Base-by-base conservation (phyloP, 2,888 invertebrate species). In the Neocrepidodera transversa region DNA sequence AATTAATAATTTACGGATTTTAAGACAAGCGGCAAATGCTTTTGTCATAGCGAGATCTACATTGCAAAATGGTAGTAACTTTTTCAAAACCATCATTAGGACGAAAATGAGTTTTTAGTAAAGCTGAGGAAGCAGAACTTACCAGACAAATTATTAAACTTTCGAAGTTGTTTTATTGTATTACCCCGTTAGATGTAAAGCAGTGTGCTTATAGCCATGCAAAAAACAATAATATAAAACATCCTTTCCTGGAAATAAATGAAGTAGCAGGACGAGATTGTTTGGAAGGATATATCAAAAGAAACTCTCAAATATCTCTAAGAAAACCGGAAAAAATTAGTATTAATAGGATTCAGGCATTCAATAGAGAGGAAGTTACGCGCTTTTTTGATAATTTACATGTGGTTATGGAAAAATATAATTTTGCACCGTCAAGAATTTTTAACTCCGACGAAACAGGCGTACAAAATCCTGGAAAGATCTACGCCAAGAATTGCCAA, bases 301-400 rank as follows among this genome's bases (percentile, higher is more conserved):
- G 48, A 16, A 1, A 55, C 14, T 14, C 42, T 7, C 7, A 40
- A 8, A 18, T 58, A 1, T 30, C 28, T 30, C 42, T 57, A 14
- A 49, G 57, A 1, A 58, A 59, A 43, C 59, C 59, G 13, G 62
- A 62, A 47, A 17, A 52, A 17, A 57, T 60, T 2, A 60, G 63
- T 17, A 14, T 60, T 8, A 59, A 32, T 17, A 20, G 56, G 40
- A 36, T 52, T 11, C 16, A 38, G n/a, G 59, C 60, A 11, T 60
- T 63, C 13, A 63, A 57, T 35, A 45, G 14, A 14, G 43, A 30
- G 23, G 51, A 50, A 49, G 47, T 50, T 14, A 20, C 35, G 8
- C 8, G 30, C 10, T 30, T 30, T 30, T 30, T 10, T 30, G 18
- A 32, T 11, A 54, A 59, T 23, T 28, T 53, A 8, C n/a, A 14